phyloP scores from a whole-genome alignment of 1,140 invertebrate genomes.

The Trachymyrmex cornetzi region DNA sequence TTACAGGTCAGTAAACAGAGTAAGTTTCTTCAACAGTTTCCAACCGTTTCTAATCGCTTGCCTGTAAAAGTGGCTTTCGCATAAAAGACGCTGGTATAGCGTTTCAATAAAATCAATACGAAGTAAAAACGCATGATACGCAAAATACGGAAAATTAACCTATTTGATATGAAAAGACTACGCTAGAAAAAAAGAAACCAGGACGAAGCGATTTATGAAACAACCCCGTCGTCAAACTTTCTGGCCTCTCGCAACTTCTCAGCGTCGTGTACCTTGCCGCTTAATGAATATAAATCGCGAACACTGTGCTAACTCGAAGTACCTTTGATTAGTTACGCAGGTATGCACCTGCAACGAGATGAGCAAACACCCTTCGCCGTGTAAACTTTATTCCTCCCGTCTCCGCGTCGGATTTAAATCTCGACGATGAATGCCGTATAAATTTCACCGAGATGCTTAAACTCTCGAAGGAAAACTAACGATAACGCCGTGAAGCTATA shows the following conservation, averaged over 20 bases:
- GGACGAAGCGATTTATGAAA: slow-evolving; percentile 62
- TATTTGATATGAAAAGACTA: not conserved
- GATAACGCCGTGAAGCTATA: slow-evolving; percentile 1
- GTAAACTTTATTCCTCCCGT: slow-evolving; percentile 32
- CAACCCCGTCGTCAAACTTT: slow-evolving; percentile 51
- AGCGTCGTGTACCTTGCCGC: slow-evolving; percentile 51
- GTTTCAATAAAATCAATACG: slow-evolving; percentile 14
- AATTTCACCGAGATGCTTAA: slow-evolving; percentile 32
- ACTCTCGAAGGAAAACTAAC: slow-evolving; percentile 36
- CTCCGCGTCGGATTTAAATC: slow-evolving; percentile 47
- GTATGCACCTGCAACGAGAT: slow-evolving; percentile 61
- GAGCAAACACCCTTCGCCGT: slow-evolving; percentile 26
- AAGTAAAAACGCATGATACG: not conserved
- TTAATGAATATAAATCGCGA: slow-evolving; percentile 70
- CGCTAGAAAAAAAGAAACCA: slow-evolving; percentile 19
- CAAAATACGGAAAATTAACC: not conserved
- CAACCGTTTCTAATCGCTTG: not conserved
- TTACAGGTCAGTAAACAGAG: slow-evolving; percentile 5
- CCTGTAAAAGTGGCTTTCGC: not conserved
- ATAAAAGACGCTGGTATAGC: not conserved
- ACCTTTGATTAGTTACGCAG: slow-evolving; percentile 67
- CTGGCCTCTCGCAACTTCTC: slow-evolving; percentile 54
- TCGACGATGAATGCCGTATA: slow-evolving; percentile 33
- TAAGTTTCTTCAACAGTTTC: slow-evolving; percentile 7
- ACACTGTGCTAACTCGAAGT: slow-evolving; percentile 37